Percentiles rank a stretch among this genome's conserved stretches.
phyloP scores from a whole-genome alignment of 2,113 vertebrate genomes.

The Leucoraja erinaceus region DNA sequence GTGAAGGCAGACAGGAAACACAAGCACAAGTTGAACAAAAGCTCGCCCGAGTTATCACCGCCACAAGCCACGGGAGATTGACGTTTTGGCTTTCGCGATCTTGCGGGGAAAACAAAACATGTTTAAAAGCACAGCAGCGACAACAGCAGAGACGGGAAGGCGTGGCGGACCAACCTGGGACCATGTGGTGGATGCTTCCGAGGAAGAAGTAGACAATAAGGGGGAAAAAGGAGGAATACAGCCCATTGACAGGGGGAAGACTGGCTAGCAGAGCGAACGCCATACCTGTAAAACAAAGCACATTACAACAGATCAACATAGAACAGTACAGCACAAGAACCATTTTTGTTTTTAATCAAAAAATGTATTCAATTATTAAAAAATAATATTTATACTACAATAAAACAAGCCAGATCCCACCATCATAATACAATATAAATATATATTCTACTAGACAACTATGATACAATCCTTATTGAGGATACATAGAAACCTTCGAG shows the following conservation, averaged over 20 bases:
- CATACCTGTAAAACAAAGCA: slow-evolving; percentile 65
- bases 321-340: too few relatives aligned
- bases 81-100: not conserved
- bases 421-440: too few relatives aligned
- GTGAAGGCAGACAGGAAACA: not conserved
- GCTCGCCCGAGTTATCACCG: not conserved
- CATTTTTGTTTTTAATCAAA: too few relatives aligned
- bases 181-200: slow-evolving; percentile 83
- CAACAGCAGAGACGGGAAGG: not conserved
- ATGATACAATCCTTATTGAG: too few relatives aligned
- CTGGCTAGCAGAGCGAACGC: slow-evolving; percentile 83
- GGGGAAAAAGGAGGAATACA: slow-evolving; percentile 89
- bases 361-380: too few relatives aligned
- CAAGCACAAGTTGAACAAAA: not conserved
- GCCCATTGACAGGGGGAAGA: slow-evolving; percentile 82
- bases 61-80: not conserved
- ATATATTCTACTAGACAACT: too few relatives aligned
- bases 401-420: too few relatives aligned
- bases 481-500: too few relatives aligned
- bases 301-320: not conserved
- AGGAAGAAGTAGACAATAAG: slow-evolving; percentile 80
- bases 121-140: not conserved
- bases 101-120: too few relatives aligned
- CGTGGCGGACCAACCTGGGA: slow-evolving; percentile 66
- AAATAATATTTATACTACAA: too few relatives aligned